Evolutionary conservation across 2,113 vertebrate genomes (phyloP).

Genomic region (Bettongia penicillata): DNA sequence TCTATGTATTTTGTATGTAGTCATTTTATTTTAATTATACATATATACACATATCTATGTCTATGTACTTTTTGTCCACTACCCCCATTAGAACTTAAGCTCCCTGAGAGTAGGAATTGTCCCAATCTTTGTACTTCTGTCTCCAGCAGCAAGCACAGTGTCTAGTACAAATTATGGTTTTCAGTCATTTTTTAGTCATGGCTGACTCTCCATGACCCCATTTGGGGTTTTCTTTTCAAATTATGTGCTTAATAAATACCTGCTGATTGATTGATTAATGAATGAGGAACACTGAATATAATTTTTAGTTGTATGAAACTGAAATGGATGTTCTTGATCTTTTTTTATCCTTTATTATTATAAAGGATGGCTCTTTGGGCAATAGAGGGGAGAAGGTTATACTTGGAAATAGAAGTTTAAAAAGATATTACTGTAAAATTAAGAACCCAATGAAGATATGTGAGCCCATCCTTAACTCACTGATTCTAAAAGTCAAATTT

Average conservation of each 20-base stretch:
- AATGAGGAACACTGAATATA: background rate
- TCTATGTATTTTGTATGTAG: background rate
- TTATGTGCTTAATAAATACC: background rate
- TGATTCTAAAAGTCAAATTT: constrained; percentile 82
- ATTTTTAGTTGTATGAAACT: background rate
- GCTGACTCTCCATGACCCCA: background rate
- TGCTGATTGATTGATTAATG: background rate
- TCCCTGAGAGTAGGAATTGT: background rate
- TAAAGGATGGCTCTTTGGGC: background rate
- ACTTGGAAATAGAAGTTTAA: background rate
- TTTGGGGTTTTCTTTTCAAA: background rate
- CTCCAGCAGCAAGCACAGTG: background rate
- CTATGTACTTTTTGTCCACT: background rate
- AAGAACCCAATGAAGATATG: constrained; percentile 69
- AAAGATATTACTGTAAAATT: background rate
- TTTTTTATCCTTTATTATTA: background rate
- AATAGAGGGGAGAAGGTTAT: background rate
- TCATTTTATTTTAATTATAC: background rate
- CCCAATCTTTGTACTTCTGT: background rate
- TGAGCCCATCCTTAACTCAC: constrained; percentile 72
- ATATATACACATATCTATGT: background rate
- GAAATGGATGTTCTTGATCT: background rate
- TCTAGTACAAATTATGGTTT: background rate
- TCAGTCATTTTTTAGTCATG: no score
- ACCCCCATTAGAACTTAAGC: background rate